Evolutionary conservation across 2,113 vertebrate species (phyloP).

Genomic region (Microtus montanus): DNA sequence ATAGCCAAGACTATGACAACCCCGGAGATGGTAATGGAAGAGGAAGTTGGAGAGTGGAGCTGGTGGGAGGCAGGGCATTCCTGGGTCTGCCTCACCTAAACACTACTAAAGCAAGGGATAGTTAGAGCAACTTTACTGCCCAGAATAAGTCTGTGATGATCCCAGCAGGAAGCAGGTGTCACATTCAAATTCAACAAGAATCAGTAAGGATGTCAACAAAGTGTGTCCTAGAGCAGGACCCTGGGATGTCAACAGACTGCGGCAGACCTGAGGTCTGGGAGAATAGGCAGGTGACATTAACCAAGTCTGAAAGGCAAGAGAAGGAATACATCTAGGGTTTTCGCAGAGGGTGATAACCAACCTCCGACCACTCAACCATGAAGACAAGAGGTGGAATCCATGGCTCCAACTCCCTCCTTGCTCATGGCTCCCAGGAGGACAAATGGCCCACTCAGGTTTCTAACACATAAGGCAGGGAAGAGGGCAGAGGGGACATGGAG

Average conservation of each 20-base stretch:
- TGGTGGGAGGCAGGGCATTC: neutral
- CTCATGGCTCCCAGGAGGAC: neutral
- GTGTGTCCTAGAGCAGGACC: neutral
- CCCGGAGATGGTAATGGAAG: neutral
- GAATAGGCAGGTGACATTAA: neutral
- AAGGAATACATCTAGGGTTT: neutral
- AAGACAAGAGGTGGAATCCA: neutral
- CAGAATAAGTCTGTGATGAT: neutral
- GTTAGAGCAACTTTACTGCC: neutral
- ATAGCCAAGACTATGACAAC: neutral
- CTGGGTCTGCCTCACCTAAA: neutral
- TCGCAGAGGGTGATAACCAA: neutral
- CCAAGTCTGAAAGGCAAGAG: neutral
- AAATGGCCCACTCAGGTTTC: neutral
- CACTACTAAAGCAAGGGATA: neutral
- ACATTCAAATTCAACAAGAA: slow-evolving; percentile 4
- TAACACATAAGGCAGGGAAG: neutral
- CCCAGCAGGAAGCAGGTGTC: neutral
- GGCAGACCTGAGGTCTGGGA: neutral
- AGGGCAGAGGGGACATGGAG: no score
- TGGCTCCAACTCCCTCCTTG: neutral
- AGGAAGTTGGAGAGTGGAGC: no score
- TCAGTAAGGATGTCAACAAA: neutral
- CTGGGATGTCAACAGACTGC: neutral
- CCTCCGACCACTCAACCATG: neutral